Evolutionary conservation across 2,888 invertebrate species (phyloP).

Genomic region (Lydus trimaculatus): DNA sequence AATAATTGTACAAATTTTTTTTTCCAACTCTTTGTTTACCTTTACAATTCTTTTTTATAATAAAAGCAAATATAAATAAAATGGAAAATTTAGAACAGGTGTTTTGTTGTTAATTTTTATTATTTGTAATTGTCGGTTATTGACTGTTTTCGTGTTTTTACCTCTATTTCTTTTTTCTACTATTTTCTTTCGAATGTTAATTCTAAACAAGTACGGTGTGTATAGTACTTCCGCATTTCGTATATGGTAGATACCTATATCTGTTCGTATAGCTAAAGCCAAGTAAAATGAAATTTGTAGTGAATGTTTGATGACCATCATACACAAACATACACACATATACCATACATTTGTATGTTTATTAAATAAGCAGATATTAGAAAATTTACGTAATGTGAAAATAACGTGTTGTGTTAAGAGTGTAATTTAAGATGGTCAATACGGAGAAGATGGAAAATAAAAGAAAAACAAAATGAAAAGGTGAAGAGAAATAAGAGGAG

Average conservation of each 20-base stretch:
- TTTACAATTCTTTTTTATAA: not conserved
- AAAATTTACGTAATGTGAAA: constrained; percentile 14
- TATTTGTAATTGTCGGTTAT: not conserved
- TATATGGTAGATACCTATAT: not conserved
- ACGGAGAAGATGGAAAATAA: not conserved
- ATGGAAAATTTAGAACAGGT: not conserved
- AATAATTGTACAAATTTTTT: constrained; percentile 22
- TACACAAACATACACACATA: not conserved
- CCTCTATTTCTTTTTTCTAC: not conserved
- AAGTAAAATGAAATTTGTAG: constrained; percentile 6
- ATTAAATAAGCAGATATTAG: not conserved
- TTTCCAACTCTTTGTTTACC: not conserved
- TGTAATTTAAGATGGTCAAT: not conserved
- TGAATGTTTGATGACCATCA: constrained; percentile 7
- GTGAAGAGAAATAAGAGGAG: not conserved
- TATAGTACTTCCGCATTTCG: not conserved
- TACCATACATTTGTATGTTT: not conserved
- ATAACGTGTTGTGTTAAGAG: constrained; percentile 7
- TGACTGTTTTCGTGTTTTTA: not conserved
- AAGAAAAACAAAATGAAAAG: not conserved
- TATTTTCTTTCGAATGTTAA: not conserved
- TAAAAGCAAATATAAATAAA: not conserved
- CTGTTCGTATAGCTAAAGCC: not conserved
- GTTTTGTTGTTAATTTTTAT: not conserved
- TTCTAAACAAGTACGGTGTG: not conserved